These are phyloP conservation scores for Dyspetes luteomarginatus DNA, from an alignment of 2,888 invertebrate genomes.

Conservation along the genomic window DNA sequence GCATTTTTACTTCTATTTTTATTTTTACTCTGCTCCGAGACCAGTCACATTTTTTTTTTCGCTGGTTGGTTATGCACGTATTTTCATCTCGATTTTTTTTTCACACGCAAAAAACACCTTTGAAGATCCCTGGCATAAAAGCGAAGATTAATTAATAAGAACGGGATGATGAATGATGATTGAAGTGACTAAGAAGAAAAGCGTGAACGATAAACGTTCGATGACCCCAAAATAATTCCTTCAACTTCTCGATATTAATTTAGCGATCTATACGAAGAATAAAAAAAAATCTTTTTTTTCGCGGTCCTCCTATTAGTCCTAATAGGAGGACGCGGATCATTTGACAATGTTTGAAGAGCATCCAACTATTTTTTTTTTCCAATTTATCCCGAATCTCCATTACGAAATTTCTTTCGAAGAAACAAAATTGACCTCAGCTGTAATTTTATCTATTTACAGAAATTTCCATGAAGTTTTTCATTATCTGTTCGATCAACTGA, in stretches of 20 bases:
- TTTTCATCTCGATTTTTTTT: too few species aligned
- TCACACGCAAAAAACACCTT: too few species aligned
- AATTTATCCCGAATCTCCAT: neutral
- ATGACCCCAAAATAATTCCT: conserved; percentile 5
- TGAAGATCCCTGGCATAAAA: too few species aligned
- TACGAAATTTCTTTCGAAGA: neutral
- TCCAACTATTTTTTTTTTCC: neutral
- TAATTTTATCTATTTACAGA: neutral
- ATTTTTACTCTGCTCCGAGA: too few species aligned
- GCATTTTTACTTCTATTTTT: too few species aligned
- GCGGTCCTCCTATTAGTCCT: too few species aligned
- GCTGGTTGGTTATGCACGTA: too few species aligned
- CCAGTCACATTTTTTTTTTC: too few species aligned
- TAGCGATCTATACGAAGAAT: neutral
- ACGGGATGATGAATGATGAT: neutral
- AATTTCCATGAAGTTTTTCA: too few species aligned
- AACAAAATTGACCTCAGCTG: neutral
- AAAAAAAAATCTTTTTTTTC: neutral
- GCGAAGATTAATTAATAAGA: conserved; percentile 1
- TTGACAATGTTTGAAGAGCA: too few species aligned
- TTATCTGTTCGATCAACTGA: too few species aligned
- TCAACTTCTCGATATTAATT: neutral
- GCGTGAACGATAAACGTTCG: conserved; percentile 33
- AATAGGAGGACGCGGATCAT: too few species aligned
- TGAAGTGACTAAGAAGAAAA: neutral